These are phyloP conservation scores for Ctenopoma kingsleyae DNA, from an alignment of 2,797 vertebrate genomes.

Conservation along the genomic window DNA sequence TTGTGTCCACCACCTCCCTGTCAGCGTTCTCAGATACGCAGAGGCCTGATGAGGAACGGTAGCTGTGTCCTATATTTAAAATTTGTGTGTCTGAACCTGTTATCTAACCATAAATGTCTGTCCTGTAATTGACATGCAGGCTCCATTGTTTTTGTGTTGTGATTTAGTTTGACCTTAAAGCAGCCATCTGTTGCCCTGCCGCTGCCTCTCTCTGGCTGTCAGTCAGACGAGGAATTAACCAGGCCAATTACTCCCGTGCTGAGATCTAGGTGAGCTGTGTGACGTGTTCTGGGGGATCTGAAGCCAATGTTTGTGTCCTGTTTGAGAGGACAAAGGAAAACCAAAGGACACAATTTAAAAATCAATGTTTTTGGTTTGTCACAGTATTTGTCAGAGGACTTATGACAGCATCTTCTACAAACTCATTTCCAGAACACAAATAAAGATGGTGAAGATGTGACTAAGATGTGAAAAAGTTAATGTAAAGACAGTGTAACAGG, in stretches of 20 bases:
- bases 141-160: constrained; percentile 30
- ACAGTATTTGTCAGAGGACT: neutral
- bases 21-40: neutral
- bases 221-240: constrained; percentile 67
- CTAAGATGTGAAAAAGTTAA: constrained; percentile 14
- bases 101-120: constrained; percentile 28
- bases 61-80: neutral
- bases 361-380: neutral
- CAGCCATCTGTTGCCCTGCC: constrained; percentile 72
- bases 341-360: neutral
- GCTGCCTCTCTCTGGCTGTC: constrained; percentile 22
- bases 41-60: neutral
- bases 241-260: constrained; percentile 66
- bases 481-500: constrained; percentile 10
- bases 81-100: constrained; percentile 35
- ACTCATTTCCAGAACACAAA: neutral
- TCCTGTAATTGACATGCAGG: constrained; percentile 38
- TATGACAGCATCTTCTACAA: neutral
- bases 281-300: constrained; percentile 26
- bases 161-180: constrained; percentile 65
- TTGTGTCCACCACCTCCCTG: no score
- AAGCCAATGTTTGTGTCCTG: constrained; percentile 20
- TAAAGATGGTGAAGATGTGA: neutral
- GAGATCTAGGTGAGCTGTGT: constrained; percentile 67
- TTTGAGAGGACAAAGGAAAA: constrained; percentile 1